Conservation (phyloP, 2,797 vertebrate species). For the Mormyrus hasselquistii region DNA sequence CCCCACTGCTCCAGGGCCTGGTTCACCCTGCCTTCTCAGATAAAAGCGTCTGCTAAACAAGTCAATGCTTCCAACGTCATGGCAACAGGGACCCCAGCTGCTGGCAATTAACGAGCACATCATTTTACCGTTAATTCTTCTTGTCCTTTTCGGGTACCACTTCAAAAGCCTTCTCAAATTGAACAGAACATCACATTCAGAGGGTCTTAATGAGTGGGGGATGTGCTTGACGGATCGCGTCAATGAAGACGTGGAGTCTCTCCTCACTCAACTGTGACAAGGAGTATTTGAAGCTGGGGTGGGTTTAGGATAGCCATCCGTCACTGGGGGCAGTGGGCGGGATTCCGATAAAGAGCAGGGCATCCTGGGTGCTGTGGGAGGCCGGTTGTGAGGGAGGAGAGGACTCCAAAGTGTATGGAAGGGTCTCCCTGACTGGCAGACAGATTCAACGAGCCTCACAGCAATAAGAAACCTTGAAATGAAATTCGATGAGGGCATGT, state of each 20-base stretch:
- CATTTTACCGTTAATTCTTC: neutral
- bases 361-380: neutral
- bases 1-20: neutral
- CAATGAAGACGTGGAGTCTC: constrained; percentile 29
- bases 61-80: neutral
- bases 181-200: neutral
- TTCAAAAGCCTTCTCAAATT: neutral
- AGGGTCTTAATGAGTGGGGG: constrained; percentile 7
- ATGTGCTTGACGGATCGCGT: neutral
- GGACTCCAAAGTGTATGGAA: neutral
- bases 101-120: neutral
- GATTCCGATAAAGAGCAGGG: neutral
- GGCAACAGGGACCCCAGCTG: neutral
- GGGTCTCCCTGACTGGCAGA: constrained; percentile 22
- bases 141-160: neutral
- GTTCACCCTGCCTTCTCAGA: neutral
- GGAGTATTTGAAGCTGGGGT: constrained; percentile 55
- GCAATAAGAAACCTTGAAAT: constrained; percentile 54
- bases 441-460: constrained; percentile 42
- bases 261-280: constrained; percentile 61
- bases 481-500: constrained; percentile 43
- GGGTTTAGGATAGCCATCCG: constrained; percentile 48
- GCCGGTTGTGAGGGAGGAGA: neutral
- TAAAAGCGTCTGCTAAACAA: neutral
- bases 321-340: constrained; percentile 37